A percentile compares a stretch with the other conserved stretches of the same genome.
These are phyloP conservation scores for Verasper variegatus DNA, from an alignment of 2,113 vertebrate species.

Conservation along the genomic window DNA sequence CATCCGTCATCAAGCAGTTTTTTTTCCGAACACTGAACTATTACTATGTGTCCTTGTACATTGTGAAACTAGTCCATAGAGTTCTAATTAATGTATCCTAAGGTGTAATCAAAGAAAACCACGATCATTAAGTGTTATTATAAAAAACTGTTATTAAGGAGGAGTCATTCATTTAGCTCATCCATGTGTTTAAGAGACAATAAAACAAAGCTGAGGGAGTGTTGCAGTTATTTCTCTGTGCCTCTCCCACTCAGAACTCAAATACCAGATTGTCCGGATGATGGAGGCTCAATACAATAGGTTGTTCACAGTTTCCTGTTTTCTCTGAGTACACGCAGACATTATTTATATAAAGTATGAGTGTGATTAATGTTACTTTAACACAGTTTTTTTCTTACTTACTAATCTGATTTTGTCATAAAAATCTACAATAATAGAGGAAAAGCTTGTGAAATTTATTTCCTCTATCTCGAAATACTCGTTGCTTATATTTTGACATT, in stretches of 20 bases:
- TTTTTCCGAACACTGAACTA: not conserved
- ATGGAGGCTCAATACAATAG: conserved; percentile 39
- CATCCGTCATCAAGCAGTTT: not conserved
- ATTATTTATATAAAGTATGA: not conserved
- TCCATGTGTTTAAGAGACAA: not conserved
- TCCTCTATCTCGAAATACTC: not conserved
- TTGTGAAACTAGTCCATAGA: not conserved
- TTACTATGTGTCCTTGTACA: not conserved
- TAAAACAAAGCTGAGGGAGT: conserved; percentile 16
- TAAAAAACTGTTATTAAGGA: conserved; percentile 5
- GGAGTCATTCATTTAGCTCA: not conserved
- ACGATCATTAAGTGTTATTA: not conserved
- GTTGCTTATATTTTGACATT: not conserved
- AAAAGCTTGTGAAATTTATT: not conserved
- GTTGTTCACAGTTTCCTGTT: conserved; percentile 47
- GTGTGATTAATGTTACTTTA: not conserved
- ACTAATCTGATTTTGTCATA: not conserved
- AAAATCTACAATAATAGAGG: not conserved
- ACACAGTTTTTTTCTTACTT: not conserved
- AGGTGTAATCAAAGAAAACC: not conserved
- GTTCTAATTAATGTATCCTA: not conserved
- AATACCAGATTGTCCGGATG: conserved; percentile 39
- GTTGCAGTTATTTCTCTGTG: conserved; percentile 12
- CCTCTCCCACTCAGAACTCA: not conserved
- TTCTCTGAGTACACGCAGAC: not conserved